Evolutionary conservation across 2,888 invertebrate genomes (phyloP), one percentile per base, ranked within the genome.

Genomic region (Smittia aterrima): DNA sequence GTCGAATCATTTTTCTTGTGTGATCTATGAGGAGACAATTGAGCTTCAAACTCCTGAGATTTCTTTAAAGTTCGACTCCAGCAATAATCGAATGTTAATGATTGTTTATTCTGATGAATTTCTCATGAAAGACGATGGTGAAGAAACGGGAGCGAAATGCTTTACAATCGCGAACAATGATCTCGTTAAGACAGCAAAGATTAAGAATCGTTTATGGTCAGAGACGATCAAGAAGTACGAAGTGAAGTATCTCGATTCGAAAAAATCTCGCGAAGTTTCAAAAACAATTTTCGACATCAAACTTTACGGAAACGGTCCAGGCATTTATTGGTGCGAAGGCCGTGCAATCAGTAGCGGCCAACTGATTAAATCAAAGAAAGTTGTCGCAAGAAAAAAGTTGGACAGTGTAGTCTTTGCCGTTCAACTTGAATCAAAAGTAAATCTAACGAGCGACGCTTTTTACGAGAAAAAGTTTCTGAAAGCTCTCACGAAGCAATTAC

Each of bases 261-360:
- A 75, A 58, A 53, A 74, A 25, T 53, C n/a, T 25, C 75, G 41
- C 47, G 74, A 75, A 68, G 47, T 76, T n/a, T 41, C 78, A 0
- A 80, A 81, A 72, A 77, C 79, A 0, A 83, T 87, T 2, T 88
- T 86, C 76, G 80, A 83, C 74, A 78, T 90, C 1, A 82, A 85
- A 76, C 79, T 87, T 1, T 81, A 86, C 54, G 84, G 82, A 1
- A 82, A 86, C 54, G 83, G 84, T 75, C 85, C 87, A 0, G 88
- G 88, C 0, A 84, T 87, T 76, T 90, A 89, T 79, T 89, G 89
- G 88, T 89, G 90, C 79, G 86, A 87, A 80, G 87, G 86, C 0
- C 86, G 87, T 77, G 79, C 79, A 0, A 83, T 85, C 2, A 82
- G 81, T 74, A 82, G 85, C 75, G 85, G 87, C 77, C 80, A 84